Base-by-base conservation (phyloP, 2,888 invertebrate genomes). In the Tenthredo distinguenda region DNA sequence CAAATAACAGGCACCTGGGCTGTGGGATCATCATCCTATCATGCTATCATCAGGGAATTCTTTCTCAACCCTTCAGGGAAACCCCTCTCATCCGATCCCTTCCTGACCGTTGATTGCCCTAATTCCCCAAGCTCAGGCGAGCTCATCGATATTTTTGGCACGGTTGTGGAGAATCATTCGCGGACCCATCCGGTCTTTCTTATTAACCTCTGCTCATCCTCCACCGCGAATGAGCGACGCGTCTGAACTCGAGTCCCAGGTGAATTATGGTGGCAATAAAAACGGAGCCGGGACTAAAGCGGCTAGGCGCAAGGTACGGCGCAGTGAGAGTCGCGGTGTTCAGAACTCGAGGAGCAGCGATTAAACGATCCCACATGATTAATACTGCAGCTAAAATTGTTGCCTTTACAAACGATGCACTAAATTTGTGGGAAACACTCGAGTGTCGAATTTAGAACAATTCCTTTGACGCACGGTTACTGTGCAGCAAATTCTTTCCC, bases 81-180 rank as follows among this genome's bases (percentile, higher is more conserved):
- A 26, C 50, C 47, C 12, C 34, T 18, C 82, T 65, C 65, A 43
- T 65, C 47, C 83, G 68, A 83, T 50, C 34, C 47, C 50, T 47
- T 58, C 43, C 43, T 50, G 68, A 68, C 83, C 83, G 47, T 71
- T 83, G 83, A 83, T 83, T 83, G 83, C 68, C 83, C 68, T 31
- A 83, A 83, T 83, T 68, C 83, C 68, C 83, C 43, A 31, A 68
- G 47, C 68, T 47, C 31, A 47, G 62, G 40, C 4, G 21, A 58
- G 31, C 68, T 58, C 81, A 40, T 81, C 58, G 37, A 81, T 81
- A 81, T 62, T 81, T 81, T 81, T 43, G 31, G 58, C 81, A 62
- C 81, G 81, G 58, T 12, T 34, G 21, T 62, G 40, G 81, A 40
- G 62, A 58, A 81, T 62, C 40, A 40, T 77, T 55, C 77, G 77